Evolutionary conservation across 1,140 invertebrate species (phyloP), one percentile per base, ranked within the genome.

Genomic region (Coenobita brevimanus): DNA sequence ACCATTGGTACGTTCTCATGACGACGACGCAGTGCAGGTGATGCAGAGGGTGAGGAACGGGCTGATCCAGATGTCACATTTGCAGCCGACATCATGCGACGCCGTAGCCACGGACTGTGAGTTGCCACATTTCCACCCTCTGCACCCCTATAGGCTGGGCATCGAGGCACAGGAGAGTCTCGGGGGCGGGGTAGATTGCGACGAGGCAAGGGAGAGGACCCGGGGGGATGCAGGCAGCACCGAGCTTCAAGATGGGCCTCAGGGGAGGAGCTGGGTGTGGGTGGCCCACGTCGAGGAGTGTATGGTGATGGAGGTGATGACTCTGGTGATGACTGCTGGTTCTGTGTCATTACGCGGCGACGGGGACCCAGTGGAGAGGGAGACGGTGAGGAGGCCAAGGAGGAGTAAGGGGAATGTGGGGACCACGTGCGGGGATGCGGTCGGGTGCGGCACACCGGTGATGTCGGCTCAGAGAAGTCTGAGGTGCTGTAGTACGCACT

Each of bases 401-500:
- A 80, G 17, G 64, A 73, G 8, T 4, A 87, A 21, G 71, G 82
- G 0, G 82, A 78, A 33, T n/a, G n/a, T 24, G 36, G 67, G 17
- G 67, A 46, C 46, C 46, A 30, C 43, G 27, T 60, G 24, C 30
- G 76, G 43, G 30, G 76, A 15, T n/a, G 0, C 1, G 57, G 17
- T 3, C 71, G 78, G 21, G 41, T 27, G 36, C 71, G 82, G 33
- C 54, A 67, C 67, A 83, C 64, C 6, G 89, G 89, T 30, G 89
- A 90, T n/a, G 82, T 46, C 24, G 73, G 85, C 81, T 88, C 88
- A 6, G 88, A 89, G 33, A 79, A 21, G 24, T 90, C 89, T 4
- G 89, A 89, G 33, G 76, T 85, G 75, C 89, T 90, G 57, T 86
- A 90, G 75, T 90, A 90, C 6, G 87, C 80, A 24, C 87, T 89